Evolutionary conservation across 2,888 invertebrate species (phyloP), one percentile per base, ranked within the genome.

Genomic region (Diadegma fenestrale): DNA sequence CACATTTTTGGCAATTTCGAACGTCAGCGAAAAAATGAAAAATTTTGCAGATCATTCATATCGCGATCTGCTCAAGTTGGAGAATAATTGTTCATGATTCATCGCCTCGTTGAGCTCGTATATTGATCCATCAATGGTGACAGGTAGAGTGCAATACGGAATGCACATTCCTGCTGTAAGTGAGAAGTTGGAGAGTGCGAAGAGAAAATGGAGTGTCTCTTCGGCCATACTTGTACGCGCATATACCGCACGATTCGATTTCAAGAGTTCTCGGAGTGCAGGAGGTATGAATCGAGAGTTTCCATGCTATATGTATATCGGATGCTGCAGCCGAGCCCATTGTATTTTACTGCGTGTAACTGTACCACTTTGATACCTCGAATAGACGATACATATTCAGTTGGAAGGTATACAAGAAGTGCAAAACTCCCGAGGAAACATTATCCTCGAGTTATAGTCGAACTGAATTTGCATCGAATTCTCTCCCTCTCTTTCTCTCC

Each of bases 371-470:
- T 64, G 64, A 51, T 76, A 76, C 22, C 26, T 30, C 64, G 51
- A 64, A 43, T 51, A 76, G 19, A 64, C 22, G 76, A 48, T 64
- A 76, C 33, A 51, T 64, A 64, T 51, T 64, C 48, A 22, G 54
- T 58, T 43, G 41, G 72, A 41, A 22, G 41, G 37, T 41, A 54
- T 54, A 61, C 73, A 54, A 37, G 71, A 22, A 69, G 69, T 19
- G 69, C 69, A 71, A 76, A 69, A 82, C 76, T 69, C n/a, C n/a
- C 66, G 73, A 54, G 63, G 48, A 71, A 76, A 63, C 76, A 71
- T 82, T 82, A 82, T 82, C 76, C 76, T 68, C 71, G 43, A 76
- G 64, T 41, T 48, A 64, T 41, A 69, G 75, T 71, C 58, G 14
- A 63, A 63, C 26, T 17, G 48, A 76, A 69, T 76, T 82, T 76